phyloP scores from a whole-genome alignment of 2,888 invertebrate species.

The Eurytoma californica region DNA sequence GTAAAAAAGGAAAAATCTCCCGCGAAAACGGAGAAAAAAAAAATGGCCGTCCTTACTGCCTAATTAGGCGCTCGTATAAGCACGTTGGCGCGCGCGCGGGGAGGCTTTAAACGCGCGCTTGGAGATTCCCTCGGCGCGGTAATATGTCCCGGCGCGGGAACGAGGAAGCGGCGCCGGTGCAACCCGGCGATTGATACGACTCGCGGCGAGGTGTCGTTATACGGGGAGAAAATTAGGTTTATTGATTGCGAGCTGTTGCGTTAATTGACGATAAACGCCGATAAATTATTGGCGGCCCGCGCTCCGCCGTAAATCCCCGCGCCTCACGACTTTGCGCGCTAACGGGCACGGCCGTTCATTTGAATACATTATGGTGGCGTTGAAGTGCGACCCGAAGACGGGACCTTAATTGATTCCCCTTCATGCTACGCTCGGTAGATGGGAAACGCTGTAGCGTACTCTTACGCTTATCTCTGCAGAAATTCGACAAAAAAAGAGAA shows the following conservation, averaged over 20 bases:
- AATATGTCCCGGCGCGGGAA: background rate
- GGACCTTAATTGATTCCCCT: too few species aligned
- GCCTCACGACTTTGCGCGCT: background rate
- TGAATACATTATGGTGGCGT: too few species aligned
- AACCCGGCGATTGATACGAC: background rate
- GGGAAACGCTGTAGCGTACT: background rate
- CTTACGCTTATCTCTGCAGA: background rate
- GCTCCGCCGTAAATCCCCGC: conserved; percentile 10
- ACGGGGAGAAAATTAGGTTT: conserved; percentile 32
- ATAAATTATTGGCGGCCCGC: conserved; percentile 25
- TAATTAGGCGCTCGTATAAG: conserved; percentile 40
- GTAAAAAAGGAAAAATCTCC: background rate
- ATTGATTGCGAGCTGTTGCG: conserved; percentile 27
- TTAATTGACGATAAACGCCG: conserved; percentile 31
- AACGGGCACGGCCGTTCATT: too few species aligned
- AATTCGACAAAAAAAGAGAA: background rate
- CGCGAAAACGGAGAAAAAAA: conserved; percentile 20
- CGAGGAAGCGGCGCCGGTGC: conserved; percentile 30
- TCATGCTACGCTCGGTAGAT: too few species aligned
- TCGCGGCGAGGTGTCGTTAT: background rate
- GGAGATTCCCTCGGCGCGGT: too few species aligned
- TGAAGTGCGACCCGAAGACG: too few species aligned
- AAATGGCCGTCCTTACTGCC: conserved; percentile 9
- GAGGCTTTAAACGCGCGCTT: background rate
- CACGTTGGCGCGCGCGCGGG: background rate